Evolutionary conservation across 2,797 vertebrate genomes (phyloP).

Genomic region (Brotula barbata): DNA sequence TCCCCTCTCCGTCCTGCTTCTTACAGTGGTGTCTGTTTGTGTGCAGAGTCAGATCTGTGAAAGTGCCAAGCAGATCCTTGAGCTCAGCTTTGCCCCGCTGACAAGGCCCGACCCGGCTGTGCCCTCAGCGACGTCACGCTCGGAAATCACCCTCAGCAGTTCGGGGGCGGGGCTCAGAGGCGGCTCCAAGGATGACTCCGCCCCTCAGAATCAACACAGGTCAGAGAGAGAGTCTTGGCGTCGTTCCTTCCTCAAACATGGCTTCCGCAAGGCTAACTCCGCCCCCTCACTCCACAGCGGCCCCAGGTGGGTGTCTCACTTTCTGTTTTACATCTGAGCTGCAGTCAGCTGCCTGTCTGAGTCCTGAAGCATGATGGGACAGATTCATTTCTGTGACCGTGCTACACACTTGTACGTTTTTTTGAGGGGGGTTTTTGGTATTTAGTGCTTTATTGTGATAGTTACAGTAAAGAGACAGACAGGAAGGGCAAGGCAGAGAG

Average conservation of each 20-base stretch:
- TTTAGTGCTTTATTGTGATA: no score
- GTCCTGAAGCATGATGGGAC: no score
- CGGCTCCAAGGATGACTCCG: conserved; percentile 42
- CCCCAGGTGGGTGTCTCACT: conserved; percentile 52
- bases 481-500: no score
- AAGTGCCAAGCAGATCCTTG: conserved; percentile 83
- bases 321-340: no score
- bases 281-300: conserved; percentile 57
- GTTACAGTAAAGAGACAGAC: no score
- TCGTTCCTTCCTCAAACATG: conserved; percentile 48
- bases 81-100: conserved; percentile 87
- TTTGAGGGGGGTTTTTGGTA: no score
- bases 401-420: no score
- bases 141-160: conserved; percentile 47
- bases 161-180: conserved; percentile 25
- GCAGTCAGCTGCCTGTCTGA: no score
- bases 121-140: conserved; percentile 48
- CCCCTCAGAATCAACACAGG: conserved; percentile 32
- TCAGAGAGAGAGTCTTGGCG: conserved; percentile 48
- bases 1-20: no score
- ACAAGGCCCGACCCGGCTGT: conserved; percentile 56
- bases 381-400: no score
- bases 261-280: conserved; percentile 67
- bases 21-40: conserved; percentile 12
- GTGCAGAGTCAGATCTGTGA: conserved; percentile 84